phyloP scores from a whole-genome alignment of 2,888 invertebrate genomes.

The Ditula angustiorana region DNA sequence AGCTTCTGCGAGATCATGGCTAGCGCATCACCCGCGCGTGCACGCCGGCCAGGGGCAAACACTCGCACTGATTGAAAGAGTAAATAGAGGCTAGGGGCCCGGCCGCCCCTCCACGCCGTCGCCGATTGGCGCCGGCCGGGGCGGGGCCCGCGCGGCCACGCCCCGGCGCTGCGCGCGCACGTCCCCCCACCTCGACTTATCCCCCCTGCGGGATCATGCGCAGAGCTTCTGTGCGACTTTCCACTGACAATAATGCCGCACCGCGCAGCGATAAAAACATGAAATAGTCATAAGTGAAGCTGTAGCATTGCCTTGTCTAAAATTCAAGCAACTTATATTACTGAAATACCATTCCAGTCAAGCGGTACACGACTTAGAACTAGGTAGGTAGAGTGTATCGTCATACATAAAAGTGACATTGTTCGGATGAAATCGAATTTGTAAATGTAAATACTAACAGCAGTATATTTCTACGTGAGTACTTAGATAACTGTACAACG shows the following conservation, averaged over 20 bases:
- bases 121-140: conserved; percentile 71
- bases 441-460: conserved; percentile 26
- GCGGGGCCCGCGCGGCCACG: conserved; percentile 59
- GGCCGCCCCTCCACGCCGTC: conserved; percentile 74
- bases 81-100: conserved; percentile 84
- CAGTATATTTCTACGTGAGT: conserved; percentile 31
- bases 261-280: conserved; percentile 81
- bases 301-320: conserved; percentile 77
- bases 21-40: conserved; percentile 85
- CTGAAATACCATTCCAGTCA: background rate
- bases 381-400: conserved; percentile 17
- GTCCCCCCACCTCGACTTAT: conserved; percentile 49
- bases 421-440: conserved; percentile 26
- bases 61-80: conserved; percentile 86
- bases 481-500: conserved; percentile 24
- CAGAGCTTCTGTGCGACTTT: conserved; percentile 34
- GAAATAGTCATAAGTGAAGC: conserved; percentile 82
- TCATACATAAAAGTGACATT: conserved; percentile 20
- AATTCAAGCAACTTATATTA: conserved; percentile 41
- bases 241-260: conserved; percentile 76
- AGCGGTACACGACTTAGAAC: background rate
- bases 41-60: conserved; percentile 85
- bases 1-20: conserved; percentile 89
- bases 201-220: conserved; percentile 45
- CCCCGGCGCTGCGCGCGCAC: conserved; percentile 56